Conservation (phyloP, 2,888 invertebrate species). For the Chrysodeixis includens region DNA sequence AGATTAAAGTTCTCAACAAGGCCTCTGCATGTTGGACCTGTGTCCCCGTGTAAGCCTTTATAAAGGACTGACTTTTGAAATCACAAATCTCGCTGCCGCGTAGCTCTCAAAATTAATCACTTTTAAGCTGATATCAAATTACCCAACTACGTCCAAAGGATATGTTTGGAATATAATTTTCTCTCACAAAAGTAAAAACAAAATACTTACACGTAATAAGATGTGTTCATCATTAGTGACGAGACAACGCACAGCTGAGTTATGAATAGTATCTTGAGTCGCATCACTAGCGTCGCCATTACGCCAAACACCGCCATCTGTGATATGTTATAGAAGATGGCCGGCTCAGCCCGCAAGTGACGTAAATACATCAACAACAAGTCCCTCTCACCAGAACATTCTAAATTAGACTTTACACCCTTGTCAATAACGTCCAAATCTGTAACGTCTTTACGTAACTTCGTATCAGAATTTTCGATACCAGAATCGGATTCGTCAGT, state of each 20-base stretch:
- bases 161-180: no score
- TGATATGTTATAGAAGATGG: constrained; percentile 91
- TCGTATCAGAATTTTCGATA: constrained; percentile 85
- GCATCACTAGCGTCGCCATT: constrained; percentile 94
- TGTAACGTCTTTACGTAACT: constrained; percentile 66
- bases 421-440: constrained; percentile 68
- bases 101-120: no score
- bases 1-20: no score
- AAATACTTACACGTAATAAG: constrained; percentile 85
- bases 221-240: constrained; percentile 90
- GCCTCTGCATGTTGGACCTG: no score
- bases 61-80: no score
- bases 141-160: no score
- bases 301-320: constrained; percentile 92
- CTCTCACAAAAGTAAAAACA: background rate
- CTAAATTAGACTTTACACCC: constrained; percentile 59
- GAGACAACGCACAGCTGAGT: constrained; percentile 94
- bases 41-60: no score
- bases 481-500: constrained; percentile 88
- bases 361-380: constrained; percentile 67
- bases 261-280: constrained; percentile 93
- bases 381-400: constrained; percentile 52
- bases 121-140: no score
- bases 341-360: constrained; percentile 84
- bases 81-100: no score